These are phyloP conservation scores for Drosophila sucinea DNA, from an alignment of 1,140 invertebrate genomes.

Conservation along the genomic window DNA sequence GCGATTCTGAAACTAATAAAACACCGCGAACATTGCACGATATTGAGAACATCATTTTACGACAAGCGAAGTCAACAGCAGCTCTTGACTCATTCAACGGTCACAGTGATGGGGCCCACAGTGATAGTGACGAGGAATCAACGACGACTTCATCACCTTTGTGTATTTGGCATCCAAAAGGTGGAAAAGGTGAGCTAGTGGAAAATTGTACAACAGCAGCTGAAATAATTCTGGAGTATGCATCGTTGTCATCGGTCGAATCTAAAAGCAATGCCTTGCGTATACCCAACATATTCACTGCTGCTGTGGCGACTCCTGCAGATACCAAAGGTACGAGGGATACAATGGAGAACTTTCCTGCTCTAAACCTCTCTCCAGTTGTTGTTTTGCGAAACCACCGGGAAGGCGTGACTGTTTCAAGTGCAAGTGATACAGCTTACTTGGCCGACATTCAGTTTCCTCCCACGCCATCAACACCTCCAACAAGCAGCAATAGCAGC, in stretches of 20 bases:
- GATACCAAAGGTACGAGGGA: conserved; percentile 2
- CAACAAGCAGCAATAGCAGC: conserved; percentile 57
- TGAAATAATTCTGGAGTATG: conserved; percentile 74
- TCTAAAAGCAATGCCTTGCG: conserved; percentile 13
- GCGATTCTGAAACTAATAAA: conserved; percentile 3
- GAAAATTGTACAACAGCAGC: conserved; percentile 52
- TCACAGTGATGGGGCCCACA: conserved; percentile 19
- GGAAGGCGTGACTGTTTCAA: conserved; percentile 12
- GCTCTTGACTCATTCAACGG: conserved; percentile 10
- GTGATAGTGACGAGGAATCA: conserved; percentile 15
- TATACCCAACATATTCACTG: not conserved
- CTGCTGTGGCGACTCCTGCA: not conserved
- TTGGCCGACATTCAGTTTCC: conserved; percentile 36
- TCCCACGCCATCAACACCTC: conserved; percentile 40
- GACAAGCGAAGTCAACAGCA: conserved; percentile 32
- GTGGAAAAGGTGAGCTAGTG: conserved; percentile 13
- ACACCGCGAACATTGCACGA: conserved; percentile 48
- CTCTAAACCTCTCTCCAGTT: conserved; percentile 21
- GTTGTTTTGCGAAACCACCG: conserved; percentile 6
- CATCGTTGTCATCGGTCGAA: conserved; percentile 42
- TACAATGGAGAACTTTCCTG: conserved; percentile 11
- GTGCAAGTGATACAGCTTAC: conserved; percentile 27
- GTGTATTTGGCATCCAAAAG: conserved; percentile 70
- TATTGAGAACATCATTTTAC: conserved; percentile 62
- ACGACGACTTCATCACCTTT: conserved; percentile 20